Evolutionary conservation across 2,797 vertebrate species (phyloP).

Genomic region (Gallirallus australis): DNA sequence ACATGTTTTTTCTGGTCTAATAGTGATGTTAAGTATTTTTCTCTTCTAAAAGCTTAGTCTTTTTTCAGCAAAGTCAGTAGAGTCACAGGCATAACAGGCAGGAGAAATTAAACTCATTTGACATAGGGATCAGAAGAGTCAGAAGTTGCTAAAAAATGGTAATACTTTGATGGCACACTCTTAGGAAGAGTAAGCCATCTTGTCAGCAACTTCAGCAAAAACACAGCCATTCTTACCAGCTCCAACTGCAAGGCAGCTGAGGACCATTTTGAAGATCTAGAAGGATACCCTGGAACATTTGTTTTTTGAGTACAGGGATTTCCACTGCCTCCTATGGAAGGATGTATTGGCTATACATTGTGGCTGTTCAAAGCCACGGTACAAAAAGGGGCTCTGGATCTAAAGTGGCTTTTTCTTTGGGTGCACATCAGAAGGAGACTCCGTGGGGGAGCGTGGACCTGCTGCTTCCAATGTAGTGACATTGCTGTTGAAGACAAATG

Average conservation of each 20-base stretch:
- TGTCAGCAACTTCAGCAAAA: neutral
- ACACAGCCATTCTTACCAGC: neutral
- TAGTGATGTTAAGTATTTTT: neutral
- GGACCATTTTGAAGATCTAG: neutral
- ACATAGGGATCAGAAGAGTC: neutral
- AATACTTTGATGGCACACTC: neutral
- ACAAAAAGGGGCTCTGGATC: neutral
- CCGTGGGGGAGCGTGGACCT: fast-evolving
- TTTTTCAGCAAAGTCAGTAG: neutral
- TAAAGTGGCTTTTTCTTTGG: neutral
- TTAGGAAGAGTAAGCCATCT: neutral
- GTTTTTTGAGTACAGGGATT: neutral
- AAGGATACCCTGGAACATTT: neutral
- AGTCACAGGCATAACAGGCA: neutral
- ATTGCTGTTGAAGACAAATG: neutral
- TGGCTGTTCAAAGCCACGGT: neutral
- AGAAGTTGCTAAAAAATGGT: neutral
- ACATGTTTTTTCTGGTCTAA: neutral
- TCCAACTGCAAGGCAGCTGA: neutral
- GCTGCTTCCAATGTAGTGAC: neutral
- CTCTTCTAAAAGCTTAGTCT: neutral
- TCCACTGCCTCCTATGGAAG: neutral
- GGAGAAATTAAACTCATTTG: neutral
- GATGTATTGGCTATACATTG: fast-evolving
- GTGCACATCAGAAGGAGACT: neutral